Percentiles rank a stretch among this genome's conserved stretches.
These are phyloP conservation scores for Aurelia aurita complex sp. Pacific DNA, from an alignment of 30 jellyfish, hydroid and myxozoan genomes.

Conservation along the genomic window DNA sequence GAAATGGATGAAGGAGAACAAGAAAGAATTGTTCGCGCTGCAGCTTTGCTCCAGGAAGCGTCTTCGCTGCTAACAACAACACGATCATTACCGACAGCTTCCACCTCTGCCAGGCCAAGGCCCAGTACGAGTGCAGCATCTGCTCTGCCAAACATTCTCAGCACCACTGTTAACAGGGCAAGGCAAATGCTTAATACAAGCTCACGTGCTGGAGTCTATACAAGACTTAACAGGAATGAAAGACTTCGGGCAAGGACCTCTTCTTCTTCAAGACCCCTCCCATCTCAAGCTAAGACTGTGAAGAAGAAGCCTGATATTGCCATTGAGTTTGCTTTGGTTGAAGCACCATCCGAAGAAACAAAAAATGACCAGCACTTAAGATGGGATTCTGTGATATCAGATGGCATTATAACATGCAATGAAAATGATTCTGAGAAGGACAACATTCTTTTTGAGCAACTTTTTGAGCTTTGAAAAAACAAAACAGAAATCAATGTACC, in stretches of 20 bases:
- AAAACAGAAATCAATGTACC: too few relatives aligned
- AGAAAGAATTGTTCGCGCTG: constrained; percentile 28
- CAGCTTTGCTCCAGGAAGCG: constrained; percentile 63
- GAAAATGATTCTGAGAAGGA: too few relatives aligned
- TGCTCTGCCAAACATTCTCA: constrained; percentile 29
- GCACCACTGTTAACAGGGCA: constrained; percentile 38
- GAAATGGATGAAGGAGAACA: constrained; percentile 25
- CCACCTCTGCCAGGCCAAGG: not conserved
- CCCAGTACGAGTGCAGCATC: constrained; percentile 19
- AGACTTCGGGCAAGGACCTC: constrained; percentile 35
- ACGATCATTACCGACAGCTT: constrained; percentile 7
- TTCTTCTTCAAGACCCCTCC: constrained; percentile 15
- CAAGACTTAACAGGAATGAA: constrained; percentile 34
- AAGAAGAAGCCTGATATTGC: constrained; percentile 6
- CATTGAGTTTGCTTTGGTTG: not conserved
- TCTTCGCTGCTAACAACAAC: constrained; percentile 30
- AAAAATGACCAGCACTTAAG: not conserved
- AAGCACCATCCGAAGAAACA: constrained; percentile 11
- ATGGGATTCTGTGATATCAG: constrained; percentile 6
- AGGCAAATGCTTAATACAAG: constrained; percentile 34
- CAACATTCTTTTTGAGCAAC: too few relatives aligned
- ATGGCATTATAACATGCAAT: too few relatives aligned
- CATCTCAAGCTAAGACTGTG: constrained; percentile 1
- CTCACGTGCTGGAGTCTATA: constrained; percentile 33
- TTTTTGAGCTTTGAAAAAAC: too few relatives aligned